Base-by-base conservation (phyloP, 2,888 invertebrate species). In the Eilema sororculum region DNA sequence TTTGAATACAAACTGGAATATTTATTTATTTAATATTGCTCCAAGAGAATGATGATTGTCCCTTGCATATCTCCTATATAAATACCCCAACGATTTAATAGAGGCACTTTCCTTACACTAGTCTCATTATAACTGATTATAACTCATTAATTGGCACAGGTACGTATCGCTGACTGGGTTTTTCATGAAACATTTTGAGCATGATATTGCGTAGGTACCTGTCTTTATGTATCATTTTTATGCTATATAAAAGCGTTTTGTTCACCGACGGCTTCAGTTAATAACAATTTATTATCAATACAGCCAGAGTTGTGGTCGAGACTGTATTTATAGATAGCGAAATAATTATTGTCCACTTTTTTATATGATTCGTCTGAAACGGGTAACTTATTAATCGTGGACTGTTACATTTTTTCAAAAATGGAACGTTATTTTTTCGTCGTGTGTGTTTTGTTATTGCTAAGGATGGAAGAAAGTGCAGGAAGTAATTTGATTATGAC, bases 171-270 rank as follows among this genome's bases (percentile, higher is more conserved):
- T 52, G 52, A 46, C 52, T 52, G n/a, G 52, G 52, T 52, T 52
- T 52, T n/a, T n/a, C 8, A 46, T 46, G 46, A 46, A 46, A 46
- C 6, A 13, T 46, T 46, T 46, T 46, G 4, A 46, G 20, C 46
- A 46, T 46, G 20, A 46, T 46, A 16, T 46, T 46, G 46, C 46
- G 46, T 46, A 46, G 46, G n/a, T 41, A 41, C 13, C 41, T 41
- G 41, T n/a, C 52, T 52, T 52, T 52, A 52, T 69, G 74, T 72
- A 73, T 80, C 76, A 78, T 82, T 74, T 71, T 75, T 68, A 71
- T 68, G 68, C 56, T 77, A 82, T 84, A 84, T 86, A 86, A 70
- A 86, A 83, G 76, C 78, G 75, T 77, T 85, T 73, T 79, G 71
- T 65, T 57, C 71, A 72, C 72, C 59, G 73, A 46, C 68, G 65